Conservation (phyloP, 2,113 vertebrate genomes). For the Pelecanus crispus region DNA sequence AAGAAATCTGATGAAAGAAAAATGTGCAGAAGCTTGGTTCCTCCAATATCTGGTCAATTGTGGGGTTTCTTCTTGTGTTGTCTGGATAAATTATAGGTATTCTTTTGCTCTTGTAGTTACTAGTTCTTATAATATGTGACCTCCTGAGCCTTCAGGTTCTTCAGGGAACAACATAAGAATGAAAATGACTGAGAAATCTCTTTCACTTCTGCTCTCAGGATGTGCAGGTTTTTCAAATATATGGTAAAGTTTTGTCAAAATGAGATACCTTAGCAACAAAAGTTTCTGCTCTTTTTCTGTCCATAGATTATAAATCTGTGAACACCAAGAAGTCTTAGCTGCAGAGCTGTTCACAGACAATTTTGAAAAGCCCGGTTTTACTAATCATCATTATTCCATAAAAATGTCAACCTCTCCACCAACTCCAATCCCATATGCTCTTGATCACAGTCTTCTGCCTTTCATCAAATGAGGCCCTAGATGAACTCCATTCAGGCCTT, state of each 20-base stretch:
- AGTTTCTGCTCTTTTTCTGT: slow-evolving; percentile 63
- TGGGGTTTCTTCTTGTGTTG: not conserved
- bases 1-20: not conserved
- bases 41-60: not conserved
- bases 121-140: not conserved
- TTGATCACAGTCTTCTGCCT: slow-evolving; percentile 69
- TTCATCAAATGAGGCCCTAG: slow-evolving; percentile 59
- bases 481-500: not conserved
- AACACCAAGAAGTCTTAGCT: slow-evolving; percentile 1
- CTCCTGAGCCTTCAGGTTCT: not conserved
- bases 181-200: not conserved
- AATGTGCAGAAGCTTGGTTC: not conserved
- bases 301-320: slow-evolving; percentile 64
- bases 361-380: slow-evolving; percentile 32
- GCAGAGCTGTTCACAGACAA: slow-evolving; percentile 10
- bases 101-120: not conserved
- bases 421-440: slow-evolving; percentile 39
- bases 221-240: not conserved
- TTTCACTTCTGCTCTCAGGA: not conserved
- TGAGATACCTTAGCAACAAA: slow-evolving; percentile 35
- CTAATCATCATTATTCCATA: slow-evolving; percentile 68
- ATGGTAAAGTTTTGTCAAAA: not conserved
- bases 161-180: not conserved
- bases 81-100: not conserved
- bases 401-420: slow-evolving; percentile 61